phyloP scores from a whole-genome alignment of 2,888 invertebrate species.

The Sclerodermus sp. region DNA sequence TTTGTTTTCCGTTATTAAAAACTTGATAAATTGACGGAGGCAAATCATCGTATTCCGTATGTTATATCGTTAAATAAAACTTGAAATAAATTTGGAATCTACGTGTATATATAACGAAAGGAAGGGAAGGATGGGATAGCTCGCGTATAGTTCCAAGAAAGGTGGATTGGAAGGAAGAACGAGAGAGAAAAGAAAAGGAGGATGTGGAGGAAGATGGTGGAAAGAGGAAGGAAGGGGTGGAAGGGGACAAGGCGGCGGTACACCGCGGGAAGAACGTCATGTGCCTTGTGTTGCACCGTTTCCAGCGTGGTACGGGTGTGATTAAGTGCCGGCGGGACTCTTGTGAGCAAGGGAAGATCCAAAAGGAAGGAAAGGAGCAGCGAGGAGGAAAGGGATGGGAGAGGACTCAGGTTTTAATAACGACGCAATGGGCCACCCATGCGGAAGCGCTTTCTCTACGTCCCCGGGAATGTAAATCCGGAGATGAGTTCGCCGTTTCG shows the following conservation, averaged over 20 bases:
- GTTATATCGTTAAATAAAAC: no score
- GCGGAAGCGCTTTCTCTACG: slow-evolving; percentile 4
- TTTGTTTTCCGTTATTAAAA: no score
- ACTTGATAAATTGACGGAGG: no score
- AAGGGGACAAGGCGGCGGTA: background rate
- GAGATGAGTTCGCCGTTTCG: background rate
- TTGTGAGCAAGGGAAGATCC: background rate
- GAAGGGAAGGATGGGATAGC: no score
- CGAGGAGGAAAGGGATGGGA: background rate
- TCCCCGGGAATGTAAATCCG: slow-evolving; percentile 5
- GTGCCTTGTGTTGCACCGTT: no score
- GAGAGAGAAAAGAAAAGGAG: background rate
- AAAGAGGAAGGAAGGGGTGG: background rate
- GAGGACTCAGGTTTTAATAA: slow-evolving; percentile 11
- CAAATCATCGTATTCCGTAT: no score
- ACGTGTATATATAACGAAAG: no score
- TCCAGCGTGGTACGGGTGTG: background rate
- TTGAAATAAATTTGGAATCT: no score
- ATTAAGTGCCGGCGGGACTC: slow-evolving; percentile 11
- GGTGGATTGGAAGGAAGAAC: background rate
- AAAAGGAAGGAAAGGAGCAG: background rate
- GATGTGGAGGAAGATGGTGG: background rate
- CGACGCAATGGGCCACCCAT: slow-evolving; percentile 9
- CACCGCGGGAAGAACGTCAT: no score
- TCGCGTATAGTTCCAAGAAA: slow-evolving; percentile 14